Conservation (phyloP, 92 coral and sea anemone genomes). For the Chrysogorgia sp. region DNA sequence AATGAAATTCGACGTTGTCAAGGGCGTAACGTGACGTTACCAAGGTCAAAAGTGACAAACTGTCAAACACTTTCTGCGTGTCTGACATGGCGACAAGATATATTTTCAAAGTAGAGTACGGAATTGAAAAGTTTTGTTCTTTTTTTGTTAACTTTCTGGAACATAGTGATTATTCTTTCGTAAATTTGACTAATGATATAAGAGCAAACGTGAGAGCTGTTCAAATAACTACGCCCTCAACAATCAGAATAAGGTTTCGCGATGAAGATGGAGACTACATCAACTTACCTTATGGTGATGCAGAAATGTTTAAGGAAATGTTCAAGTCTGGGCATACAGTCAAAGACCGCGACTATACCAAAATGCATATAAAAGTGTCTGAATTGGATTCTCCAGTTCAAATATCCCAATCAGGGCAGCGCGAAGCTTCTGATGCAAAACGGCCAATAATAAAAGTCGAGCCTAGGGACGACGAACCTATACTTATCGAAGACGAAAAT, state of each 20-base stretch:
- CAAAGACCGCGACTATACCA: neutral
- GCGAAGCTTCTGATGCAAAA: neutral
- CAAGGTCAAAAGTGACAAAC: too few species aligned
- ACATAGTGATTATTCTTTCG: conserved; percentile 8
- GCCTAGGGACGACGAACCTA: too few species aligned
- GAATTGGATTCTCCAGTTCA: neutral
- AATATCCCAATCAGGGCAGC: neutral
- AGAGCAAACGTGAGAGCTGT: conserved; percentile 4
- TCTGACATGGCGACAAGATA: too few species aligned
- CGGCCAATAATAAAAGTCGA: too few species aligned
- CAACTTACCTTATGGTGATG: too few species aligned
- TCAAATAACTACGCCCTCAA: neutral
- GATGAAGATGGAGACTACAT: conserved; percentile 31
- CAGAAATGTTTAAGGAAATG: conserved; percentile 2
- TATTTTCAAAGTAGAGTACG: too few species aligned
- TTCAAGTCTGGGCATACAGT: neutral
- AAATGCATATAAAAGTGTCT: neutral
- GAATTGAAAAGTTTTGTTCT: too few species aligned
- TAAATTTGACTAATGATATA: conserved; percentile 24
- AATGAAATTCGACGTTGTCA: too few species aligned
- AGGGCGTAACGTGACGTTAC: too few species aligned
- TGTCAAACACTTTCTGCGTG: too few species aligned
- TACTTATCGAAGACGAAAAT: too few species aligned
- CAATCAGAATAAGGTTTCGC: conserved; percentile 14
- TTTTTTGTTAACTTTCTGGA: conserved; percentile 13